Evolutionary conservation across 2,888 invertebrate genomes (phyloP), one percentile per base, ranked within the genome.

Genomic region (Bhutanitis thaidina): DNA sequence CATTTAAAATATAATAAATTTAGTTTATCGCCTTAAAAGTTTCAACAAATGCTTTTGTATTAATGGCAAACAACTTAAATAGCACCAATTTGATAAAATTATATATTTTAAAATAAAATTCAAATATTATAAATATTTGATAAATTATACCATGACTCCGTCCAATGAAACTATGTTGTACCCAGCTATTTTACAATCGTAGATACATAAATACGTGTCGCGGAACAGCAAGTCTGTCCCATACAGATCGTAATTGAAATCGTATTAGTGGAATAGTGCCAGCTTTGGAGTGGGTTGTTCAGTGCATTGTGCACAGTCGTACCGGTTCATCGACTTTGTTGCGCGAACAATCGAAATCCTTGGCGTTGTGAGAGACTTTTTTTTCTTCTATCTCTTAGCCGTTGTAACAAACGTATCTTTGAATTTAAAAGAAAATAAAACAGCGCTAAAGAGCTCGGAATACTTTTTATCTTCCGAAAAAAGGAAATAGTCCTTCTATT

Each of bases 241-340:
- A 50, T 52, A 51, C 59, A 60, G 56, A 41, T 59, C 55, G 55
- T 59, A 61, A 55, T 59, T 57, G 61, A 56, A 61, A 59, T 61
- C 57, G 57, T 62, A 62, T 61, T 61, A 62, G 61, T 60, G 61
- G 61, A 61, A 62, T 56, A 54, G 55, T 61, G 62, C 60, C 60
- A 60, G 58, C 38, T 49, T 34, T 10, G 51, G 45, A 43, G 34
- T 51, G 25, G 43, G 37, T 36, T 37, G 47, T 49, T 43, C 52
- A 48, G 46, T 49, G 39, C 43, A 54, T 51, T 54, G 49, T 49
- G 45, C 41, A 41, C 39, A 35, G 15, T 40, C 13, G 36, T 30
- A 29, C 20, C 14, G 25, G 38, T 27, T 29, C 44, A 35, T 45
- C 39, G 44, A 39, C 44, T 44, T 43, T 39, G 49, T 50, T 38